Conservation (phyloP, 1,140 invertebrate species). For the Hycleus cichorii region DNA sequence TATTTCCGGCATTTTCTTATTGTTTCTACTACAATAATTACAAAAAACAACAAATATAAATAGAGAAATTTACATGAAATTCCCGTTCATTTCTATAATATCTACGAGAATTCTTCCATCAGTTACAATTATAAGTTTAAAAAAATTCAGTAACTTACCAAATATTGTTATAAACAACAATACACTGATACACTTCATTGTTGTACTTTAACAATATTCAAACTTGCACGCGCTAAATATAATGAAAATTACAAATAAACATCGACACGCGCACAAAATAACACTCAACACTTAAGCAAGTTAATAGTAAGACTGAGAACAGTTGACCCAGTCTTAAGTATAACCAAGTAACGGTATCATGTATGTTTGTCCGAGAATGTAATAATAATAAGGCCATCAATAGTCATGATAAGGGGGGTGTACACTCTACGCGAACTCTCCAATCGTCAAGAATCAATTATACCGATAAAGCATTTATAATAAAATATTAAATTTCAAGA, state of each 20-base stretch:
- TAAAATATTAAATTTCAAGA: too few relatives aligned
- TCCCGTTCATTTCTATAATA: neutral
- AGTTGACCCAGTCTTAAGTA: conserved; percentile 8
- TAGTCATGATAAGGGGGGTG: too few relatives aligned
- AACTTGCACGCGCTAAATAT: conserved; percentile 2
- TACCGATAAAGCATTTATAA: too few relatives aligned
- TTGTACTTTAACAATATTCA: conserved; percentile 1
- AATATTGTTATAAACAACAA: conserved; percentile 13
- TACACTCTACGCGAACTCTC: too few relatives aligned
- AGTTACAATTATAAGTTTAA: neutral
- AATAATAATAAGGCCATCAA: neutral
- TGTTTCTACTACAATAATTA: neutral
- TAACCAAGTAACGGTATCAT: conserved; percentile 12
- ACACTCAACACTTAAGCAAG: neutral
- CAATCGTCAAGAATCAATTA: too few relatives aligned
- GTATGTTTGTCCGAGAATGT: neutral
- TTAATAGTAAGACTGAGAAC: conserved; percentile 8
- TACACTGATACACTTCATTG: conserved; percentile 12
- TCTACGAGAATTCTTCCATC: conserved; percentile 8
- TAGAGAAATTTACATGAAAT: neutral
- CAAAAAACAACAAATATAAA: neutral
- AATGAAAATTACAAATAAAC: conserved; percentile 3
- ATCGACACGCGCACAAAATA: conserved; percentile 4
- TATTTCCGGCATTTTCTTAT: conserved; percentile 3
- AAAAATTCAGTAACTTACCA: conserved; percentile 4